These are phyloP conservation scores for Crepidodera aurea DNA, from an alignment of 2,888 invertebrate species.

Conservation along the genomic window DNA sequence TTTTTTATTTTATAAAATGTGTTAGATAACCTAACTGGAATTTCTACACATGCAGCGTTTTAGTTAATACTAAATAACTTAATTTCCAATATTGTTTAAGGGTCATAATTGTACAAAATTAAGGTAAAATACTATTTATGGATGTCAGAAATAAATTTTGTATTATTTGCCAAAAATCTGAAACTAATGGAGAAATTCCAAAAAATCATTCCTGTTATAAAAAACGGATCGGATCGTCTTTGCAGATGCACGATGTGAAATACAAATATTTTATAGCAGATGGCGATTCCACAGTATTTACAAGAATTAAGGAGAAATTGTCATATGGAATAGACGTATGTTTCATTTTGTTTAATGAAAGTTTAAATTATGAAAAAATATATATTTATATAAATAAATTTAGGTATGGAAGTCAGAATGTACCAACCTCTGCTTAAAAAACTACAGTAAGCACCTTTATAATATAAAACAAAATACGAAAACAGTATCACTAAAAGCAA, in stretches of 20 bases:
- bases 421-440: conserved; percentile 40
- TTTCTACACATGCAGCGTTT: no score
- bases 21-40: no score
- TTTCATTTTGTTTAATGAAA: not conserved
- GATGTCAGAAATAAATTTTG: conserved; percentile 41
- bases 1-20: no score
- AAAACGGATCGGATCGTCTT: conserved; percentile 36
- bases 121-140: conserved; percentile 35
- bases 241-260: conserved; percentile 33
- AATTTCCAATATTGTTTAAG: not conserved
- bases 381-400: no score
- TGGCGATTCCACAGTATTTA: conserved; percentile 39
- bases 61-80: no score
- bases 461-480: not conserved
- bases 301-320: conserved; percentile 33
- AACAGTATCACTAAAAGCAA: no score
- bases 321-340: conserved; percentile 31
- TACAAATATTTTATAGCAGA: conserved; percentile 37
- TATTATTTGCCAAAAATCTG: conserved; percentile 25
- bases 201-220: conserved; percentile 39
- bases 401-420: conserved; percentile 31
- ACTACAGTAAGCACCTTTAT: conserved; percentile 11
- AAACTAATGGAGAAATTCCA: conserved; percentile 5
- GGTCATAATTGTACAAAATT: conserved; percentile 35
- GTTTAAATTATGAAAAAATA: no score